Conservation (phyloP, 2,113 vertebrate species). For the Lepidothrix coronata region DNA sequence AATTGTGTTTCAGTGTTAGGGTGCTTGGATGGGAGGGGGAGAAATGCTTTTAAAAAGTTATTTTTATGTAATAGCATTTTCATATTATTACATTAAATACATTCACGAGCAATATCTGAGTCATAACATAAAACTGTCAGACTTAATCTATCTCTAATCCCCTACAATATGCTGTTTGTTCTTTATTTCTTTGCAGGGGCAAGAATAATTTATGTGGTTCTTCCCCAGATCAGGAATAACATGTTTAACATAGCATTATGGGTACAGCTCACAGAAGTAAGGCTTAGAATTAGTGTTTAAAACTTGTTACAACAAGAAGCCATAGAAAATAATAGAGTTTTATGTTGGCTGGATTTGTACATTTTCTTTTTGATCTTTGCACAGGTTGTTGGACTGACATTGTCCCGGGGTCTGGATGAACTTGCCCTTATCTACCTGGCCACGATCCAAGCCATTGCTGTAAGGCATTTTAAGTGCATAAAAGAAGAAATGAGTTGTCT, state of each 20-base stretch:
- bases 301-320: conserved; percentile 61
- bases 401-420: conserved; percentile 88
- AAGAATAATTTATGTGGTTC: conserved; percentile 34
- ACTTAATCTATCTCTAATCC: conserved; percentile 50
- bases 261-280: conserved; percentile 36
- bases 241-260: conserved; percentile 54
- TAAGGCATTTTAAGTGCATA: conserved; percentile 75
- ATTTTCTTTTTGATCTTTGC: conserved; percentile 40
- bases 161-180: conserved; percentile 37
- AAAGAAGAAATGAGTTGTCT: conserved; percentile 27
- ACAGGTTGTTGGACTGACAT: conserved; percentile 87
- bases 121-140: conserved; percentile 50
- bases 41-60: conserved; percentile 46
- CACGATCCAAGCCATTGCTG: conserved; percentile 89
- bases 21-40: neutral
- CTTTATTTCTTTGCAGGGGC: conserved; percentile 31
- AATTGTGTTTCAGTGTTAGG: conserved; percentile 7
- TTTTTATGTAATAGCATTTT: conserved; percentile 47
- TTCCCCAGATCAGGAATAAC: conserved; percentile 60
- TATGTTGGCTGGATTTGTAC: conserved; percentile 5
- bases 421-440: conserved; percentile 92
- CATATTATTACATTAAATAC: conserved; percentile 42
- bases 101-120: conserved; percentile 44
- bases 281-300: conserved; percentile 63
- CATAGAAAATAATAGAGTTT: neutral